phyloP scores from a whole-genome alignment of 2,888 invertebrate genomes.

The Lithophane semibrunnea region DNA sequence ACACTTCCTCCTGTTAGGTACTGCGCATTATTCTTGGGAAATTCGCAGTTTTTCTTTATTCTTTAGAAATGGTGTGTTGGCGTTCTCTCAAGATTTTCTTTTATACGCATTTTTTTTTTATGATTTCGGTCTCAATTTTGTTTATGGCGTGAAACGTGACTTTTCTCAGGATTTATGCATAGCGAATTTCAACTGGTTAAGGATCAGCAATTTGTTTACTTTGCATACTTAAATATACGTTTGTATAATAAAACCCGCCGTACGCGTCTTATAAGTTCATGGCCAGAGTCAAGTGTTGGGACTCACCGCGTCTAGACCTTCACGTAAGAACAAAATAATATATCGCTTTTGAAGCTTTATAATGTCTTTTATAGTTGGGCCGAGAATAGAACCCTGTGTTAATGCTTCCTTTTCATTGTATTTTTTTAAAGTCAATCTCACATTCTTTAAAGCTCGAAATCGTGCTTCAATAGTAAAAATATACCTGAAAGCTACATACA shows the following conservation, averaged over 20 bases:
- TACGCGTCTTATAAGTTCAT: constrained; percentile 35
- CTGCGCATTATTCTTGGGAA: constrained; percentile 12
- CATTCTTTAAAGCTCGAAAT: not conserved
- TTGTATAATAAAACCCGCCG: not conserved
- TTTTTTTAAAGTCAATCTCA: not conserved
- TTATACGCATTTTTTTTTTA: constrained; percentile 18
- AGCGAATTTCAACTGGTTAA: not conserved
- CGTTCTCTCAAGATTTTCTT: constrained; percentile 21
- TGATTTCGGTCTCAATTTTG: constrained; percentile 21
- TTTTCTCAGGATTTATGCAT: not conserved
- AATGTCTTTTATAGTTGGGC: not conserved
- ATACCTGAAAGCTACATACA: constrained; percentile 13
- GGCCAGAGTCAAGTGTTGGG: constrained; percentile 21
- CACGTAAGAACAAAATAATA: not conserved
- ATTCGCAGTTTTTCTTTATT: constrained; percentile 38
- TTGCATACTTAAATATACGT: not conserved
- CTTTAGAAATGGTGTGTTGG: constrained; percentile 14
- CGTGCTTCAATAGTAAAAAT: not conserved
- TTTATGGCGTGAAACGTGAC: constrained; percentile 9
- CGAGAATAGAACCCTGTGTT: not conserved
- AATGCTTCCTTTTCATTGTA: not conserved
- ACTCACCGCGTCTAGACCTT: constrained; percentile 36
- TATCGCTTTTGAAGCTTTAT: not conserved
- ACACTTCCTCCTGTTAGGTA: constrained; percentile 2
- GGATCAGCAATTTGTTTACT: constrained; percentile 18